These are phyloP conservation scores for Oryzias dopingdopingensis DNA, from an alignment of 2,797 vertebrate species.

Conservation along the genomic window DNA sequence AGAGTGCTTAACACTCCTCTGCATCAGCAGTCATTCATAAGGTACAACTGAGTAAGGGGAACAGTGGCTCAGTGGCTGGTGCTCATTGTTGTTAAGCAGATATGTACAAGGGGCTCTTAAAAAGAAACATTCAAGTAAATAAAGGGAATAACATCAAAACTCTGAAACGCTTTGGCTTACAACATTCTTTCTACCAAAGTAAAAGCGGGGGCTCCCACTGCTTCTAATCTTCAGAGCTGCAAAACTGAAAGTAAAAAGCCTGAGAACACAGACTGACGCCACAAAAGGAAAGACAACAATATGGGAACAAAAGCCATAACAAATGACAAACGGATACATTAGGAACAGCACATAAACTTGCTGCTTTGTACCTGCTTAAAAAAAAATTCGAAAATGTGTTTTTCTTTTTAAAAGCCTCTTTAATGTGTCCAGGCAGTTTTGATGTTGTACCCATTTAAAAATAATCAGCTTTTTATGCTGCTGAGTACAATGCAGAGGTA, in stretches of 20 bases:
- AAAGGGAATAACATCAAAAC: slow-evolving; percentile 5
- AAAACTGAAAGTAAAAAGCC: slow-evolving; percentile 25
- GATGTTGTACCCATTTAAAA: slow-evolving; percentile 19
- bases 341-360: not conserved
- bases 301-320: slow-evolving; percentile 15
- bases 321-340: slow-evolving; percentile 23
- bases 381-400: slow-evolving; percentile 5
- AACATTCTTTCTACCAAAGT: slow-evolving; percentile 4
- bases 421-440: not conserved
- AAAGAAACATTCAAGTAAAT: slow-evolving; percentile 12
- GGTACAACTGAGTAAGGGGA: not conserved
- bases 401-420: slow-evolving; percentile 29
- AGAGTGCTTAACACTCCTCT: not conserved
- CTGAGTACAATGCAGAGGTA: slow-evolving; percentile 20
- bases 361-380: slow-evolving; percentile 17
- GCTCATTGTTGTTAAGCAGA: slow-evolving; percentile 2
- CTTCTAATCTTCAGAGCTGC: slow-evolving; percentile 8
- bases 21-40: not conserved
- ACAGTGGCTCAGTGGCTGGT: not conserved
- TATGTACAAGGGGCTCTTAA: not conserved
- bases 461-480: slow-evolving; percentile 4
- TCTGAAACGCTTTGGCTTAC: slow-evolving; percentile 9
- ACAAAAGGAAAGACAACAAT: slow-evolving; percentile 5
- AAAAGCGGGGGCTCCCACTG: slow-evolving; percentile 3
- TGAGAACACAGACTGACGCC: slow-evolving; percentile 5